Conservation (phyloP, 2,797 vertebrate species). For the Protonibea diacanthus region DNA sequence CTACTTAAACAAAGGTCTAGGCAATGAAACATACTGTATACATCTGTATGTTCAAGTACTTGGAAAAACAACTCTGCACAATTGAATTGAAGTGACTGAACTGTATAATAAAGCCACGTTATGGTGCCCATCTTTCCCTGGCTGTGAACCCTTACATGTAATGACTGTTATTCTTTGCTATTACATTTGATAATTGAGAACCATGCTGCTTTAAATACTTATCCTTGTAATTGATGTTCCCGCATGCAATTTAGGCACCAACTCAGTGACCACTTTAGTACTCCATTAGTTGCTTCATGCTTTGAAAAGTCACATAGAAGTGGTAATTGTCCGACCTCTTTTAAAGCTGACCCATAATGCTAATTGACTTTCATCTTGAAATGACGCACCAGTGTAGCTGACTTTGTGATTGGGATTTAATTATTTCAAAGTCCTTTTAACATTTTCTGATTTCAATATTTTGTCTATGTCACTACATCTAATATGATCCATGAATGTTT, state of each 20-base stretch:
- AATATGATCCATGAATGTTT: slow-evolving; percentile 29
- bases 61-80: background rate
- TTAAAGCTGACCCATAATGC: slow-evolving; percentile 38
- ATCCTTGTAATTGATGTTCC: slow-evolving; percentile 34
- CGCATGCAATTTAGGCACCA: slow-evolving; percentile 29
- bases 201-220: slow-evolving; percentile 42
- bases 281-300: slow-evolving; percentile 41
- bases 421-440: slow-evolving; percentile 20
- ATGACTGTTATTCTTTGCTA: slow-evolving; percentile 12
- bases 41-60: too few relatives aligned
- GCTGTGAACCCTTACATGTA: slow-evolving; percentile 15
- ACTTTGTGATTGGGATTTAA: slow-evolving; percentile 24
- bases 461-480: slow-evolving; percentile 20
- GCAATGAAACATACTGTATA: background rate
- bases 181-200: slow-evolving; percentile 42
- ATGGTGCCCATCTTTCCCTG: background rate
- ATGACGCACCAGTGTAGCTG: background rate
- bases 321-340: slow-evolving; percentile 41
- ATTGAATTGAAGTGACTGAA: background rate
- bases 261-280: slow-evolving; percentile 44
- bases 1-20: background rate
- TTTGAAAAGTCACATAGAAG: slow-evolving; percentile 49
- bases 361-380: slow-evolving; percentile 43
- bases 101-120: background rate
- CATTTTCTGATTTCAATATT: slow-evolving; percentile 34